Conservation (phyloP, 2,797 vertebrate species). For the Xiphophorus birchmanni region DNA sequence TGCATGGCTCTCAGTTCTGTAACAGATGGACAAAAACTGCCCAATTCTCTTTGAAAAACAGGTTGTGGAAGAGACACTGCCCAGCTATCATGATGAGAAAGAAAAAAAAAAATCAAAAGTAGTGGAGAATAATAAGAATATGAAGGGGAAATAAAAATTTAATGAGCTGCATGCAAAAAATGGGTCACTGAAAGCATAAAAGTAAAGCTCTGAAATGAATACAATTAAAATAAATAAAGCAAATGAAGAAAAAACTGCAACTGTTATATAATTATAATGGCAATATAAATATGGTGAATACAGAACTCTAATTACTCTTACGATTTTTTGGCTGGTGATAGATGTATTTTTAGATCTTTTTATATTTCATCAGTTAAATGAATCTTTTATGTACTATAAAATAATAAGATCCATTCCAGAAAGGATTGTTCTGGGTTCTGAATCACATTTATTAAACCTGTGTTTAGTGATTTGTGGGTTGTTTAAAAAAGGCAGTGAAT, state of each 20-base stretch:
- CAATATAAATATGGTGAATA: conserved; percentile 35
- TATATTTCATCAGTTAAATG: background rate
- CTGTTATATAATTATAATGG: conserved; percentile 44
- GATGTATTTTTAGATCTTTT: background rate
- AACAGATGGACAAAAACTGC: conserved; percentile 8
- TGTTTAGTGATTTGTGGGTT: background rate
- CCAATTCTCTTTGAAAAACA: conserved; percentile 13
- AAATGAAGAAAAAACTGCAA: conserved; percentile 37
- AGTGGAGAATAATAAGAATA: conserved; percentile 21
- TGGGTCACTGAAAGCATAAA: conserved; percentile 56
- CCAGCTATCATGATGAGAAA: background rate
- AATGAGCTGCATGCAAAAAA: conserved; percentile 51
- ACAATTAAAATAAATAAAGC: conserved; percentile 56
- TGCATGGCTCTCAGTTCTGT: conserved; percentile 17
- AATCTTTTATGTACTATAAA: conserved; percentile 1
- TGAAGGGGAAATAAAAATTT: conserved; percentile 58
- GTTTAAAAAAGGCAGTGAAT: background rate
- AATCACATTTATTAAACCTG: conserved; percentile 1
- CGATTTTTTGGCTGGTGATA: background rate
- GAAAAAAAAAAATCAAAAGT: conserved; percentile 38
- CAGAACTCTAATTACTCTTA: background rate
- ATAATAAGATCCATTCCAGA: background rate
- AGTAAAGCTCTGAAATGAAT: conserved; percentile 45
- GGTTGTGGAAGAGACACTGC: background rate
- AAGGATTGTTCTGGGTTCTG: background rate